Conservation (phyloP, 2,797 vertebrate genomes). For the Phalloptychus januarius region DNA sequence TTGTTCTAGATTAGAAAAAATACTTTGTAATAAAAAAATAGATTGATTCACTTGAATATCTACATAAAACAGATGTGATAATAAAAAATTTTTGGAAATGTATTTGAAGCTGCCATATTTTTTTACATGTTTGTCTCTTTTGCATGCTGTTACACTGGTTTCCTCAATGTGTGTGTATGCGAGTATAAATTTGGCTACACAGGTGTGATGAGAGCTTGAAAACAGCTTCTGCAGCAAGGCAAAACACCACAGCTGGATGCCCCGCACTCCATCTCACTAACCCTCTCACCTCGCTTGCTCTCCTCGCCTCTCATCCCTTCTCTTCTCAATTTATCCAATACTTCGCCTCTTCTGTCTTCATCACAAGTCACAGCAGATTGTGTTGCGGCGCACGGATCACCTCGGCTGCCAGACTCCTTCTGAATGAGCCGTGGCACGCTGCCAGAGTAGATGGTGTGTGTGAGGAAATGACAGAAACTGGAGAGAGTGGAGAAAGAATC, state of each 20-base stretch:
- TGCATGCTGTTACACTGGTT: constrained; percentile 12
- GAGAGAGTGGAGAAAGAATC: constrained; percentile 23
- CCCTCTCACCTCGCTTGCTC: constrained; percentile 50
- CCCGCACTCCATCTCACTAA: constrained; percentile 69
- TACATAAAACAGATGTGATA: constrained; percentile 17
- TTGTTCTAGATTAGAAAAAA: neutral
- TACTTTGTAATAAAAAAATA: neutral
- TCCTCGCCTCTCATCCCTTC: constrained; percentile 65
- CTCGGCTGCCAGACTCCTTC: constrained; percentile 50
- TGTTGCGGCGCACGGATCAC: constrained; percentile 44
- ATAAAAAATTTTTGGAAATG: constrained; percentile 35
- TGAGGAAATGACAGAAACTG: constrained; percentile 41
- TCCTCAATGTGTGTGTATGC: constrained; percentile 16
- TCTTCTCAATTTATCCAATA: constrained; percentile 56
- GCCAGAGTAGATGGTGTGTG: constrained; percentile 42
- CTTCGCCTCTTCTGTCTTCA: constrained; percentile 58
- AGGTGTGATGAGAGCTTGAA: constrained; percentile 73
- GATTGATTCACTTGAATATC: neutral
- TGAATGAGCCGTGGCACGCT: constrained; percentile 52
- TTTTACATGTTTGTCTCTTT: neutral
- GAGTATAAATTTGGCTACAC: constrained; percentile 67
- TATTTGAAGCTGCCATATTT: constrained; percentile 25
- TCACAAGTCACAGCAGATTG: constrained; percentile 66
- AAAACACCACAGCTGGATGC: constrained; percentile 75
- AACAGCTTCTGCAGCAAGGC: constrained; percentile 60